Percentiles rank a stretch among this genome's conserved stretches.
Evolutionary conservation across 2,113 vertebrate genomes (phyloP).

Genomic region (Gasterosteus aculeatus): DNA sequence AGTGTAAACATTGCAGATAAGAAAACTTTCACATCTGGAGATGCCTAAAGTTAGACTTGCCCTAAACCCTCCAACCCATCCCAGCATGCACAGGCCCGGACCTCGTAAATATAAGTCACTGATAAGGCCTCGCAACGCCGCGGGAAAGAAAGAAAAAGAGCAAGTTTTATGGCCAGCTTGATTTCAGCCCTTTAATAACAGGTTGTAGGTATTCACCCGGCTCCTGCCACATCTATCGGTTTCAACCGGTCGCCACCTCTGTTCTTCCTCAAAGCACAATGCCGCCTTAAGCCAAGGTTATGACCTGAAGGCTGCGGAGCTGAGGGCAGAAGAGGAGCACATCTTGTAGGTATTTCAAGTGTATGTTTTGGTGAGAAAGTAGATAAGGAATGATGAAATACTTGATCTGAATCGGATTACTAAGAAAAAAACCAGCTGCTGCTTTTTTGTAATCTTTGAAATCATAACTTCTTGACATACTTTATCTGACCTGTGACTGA

Average conservation of each 20-base stretch:
- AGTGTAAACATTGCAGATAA: slow-evolving; percentile 36
- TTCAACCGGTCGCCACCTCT: slow-evolving; percentile 32
- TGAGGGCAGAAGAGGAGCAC: slow-evolving; percentile 7
- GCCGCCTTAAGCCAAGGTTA: slow-evolving; percentile 43
- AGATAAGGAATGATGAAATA: background rate
- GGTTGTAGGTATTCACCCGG: slow-evolving; percentile 36
- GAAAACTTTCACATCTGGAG: slow-evolving; percentile 44
- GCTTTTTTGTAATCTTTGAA: background rate
- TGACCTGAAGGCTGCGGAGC: slow-evolving; percentile 19
- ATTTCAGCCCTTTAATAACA: slow-evolving; percentile 42
- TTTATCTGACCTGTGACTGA: background rate
- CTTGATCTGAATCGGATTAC: background rate
- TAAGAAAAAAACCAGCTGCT: background rate
- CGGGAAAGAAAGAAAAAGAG: slow-evolving; percentile 31
- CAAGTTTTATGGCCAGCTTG: slow-evolving; percentile 14
- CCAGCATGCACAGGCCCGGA: slow-evolving; percentile 19
- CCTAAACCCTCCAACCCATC: slow-evolving; percentile 27
- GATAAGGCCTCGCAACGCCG: slow-evolving; percentile 28
- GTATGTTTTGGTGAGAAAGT: slow-evolving; percentile 2
- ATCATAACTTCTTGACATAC: background rate
- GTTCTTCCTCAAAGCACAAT: slow-evolving; percentile 41
- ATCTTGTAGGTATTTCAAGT: slow-evolving; percentile 26
- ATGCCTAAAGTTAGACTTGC: slow-evolving; percentile 3
- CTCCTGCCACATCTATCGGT: slow-evolving; percentile 43
- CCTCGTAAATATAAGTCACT: slow-evolving; percentile 44